Evolutionary conservation across 2,113 vertebrate genomes (phyloP), one percentile per base, ranked within the genome.

Genomic region (Serilophus lunatus): DNA sequence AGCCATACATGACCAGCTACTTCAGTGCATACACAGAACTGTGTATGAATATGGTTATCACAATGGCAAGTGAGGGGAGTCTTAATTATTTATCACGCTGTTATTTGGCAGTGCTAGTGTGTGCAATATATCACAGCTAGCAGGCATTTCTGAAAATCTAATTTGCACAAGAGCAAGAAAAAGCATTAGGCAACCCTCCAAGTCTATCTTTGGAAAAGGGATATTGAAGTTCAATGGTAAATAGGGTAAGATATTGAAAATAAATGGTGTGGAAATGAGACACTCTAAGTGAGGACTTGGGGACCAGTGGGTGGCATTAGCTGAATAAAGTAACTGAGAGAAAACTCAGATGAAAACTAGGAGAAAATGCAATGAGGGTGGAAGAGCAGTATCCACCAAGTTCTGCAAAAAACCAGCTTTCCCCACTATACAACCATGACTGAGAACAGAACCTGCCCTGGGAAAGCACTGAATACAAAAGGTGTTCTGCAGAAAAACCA

Each of bases 401-500:
- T 33, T 35, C 33, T 75, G 47, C 15, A 63, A 47, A 65, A 44
- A 63, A 69, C 1, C 23, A 66, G 18, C 36, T 15, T 75, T 75
- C 20, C 15, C 33, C 26, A 18, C 12, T 23, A 33, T 13, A 35
- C 1, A 13, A 33, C 6, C 0, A 5, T 7, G 38, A 82, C 0
- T 29, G 51, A 89, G 69, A 65, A 78, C 23, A 45, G 60, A 84
- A 70, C 12, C 29, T 69, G 23, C 33, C 12, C 44, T 70, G 40
- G 61, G 22, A 53, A 86, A 80, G 47, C 31, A 51, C 13, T 24
- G 17, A 40, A 44, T 42, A 45, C 9, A 82, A 71, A 36, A 75
- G 9, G 2, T 25, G 16, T 47, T 84, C 45, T 75, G 38, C 35
- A 70, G 42, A 45, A 69, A 69, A 80, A 18, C 0, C 4, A 50